Evolutionary conservation across 2,113 vertebrate species (phyloP), one percentile per base, ranked within the genome.

Genomic region (Archilochus colubris): DNA sequence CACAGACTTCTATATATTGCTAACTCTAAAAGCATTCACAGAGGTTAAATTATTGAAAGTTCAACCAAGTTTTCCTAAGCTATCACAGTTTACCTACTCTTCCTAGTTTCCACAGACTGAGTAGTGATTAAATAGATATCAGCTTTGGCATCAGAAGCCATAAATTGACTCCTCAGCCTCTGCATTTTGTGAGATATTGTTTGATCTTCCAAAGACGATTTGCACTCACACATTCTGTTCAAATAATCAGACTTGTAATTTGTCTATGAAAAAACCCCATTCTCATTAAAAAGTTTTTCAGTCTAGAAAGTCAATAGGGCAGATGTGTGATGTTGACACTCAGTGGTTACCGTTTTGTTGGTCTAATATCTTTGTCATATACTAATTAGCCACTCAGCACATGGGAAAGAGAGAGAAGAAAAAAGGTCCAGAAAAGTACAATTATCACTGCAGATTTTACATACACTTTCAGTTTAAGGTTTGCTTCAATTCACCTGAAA

Each of bases 61-160:
- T 95, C 95, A 96, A 95, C 90, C 38, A 95, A 88, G 77, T 97
- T 97, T 97, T 95, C 78, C 88, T 96, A 92, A 95, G 94, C 23
- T 87, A 88, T 91, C 86, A 69, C 87, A 95, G 93, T 96, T 97
- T 96, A 95, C 93, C 83, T 95, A 68, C 63, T 25, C 81, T 82
- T 76, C 73, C 48, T 24, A 43, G 55, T 53, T 96, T 93, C 66
- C 68, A 91, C 61, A 12, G 27, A 61, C 23, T 22, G 18, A 88
- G 40, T 24, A 74, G 58, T 62, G 79, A 93, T 96, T 91, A 97
- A 96, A 91, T 91, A 90, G 27, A 27, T 80, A 84, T 77, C 72
- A 66, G 89, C 84, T 93, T 88, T 69, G 38, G 25, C 75, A 83
- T 91, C 33, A 88, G 86, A 55, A 91, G 81, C 80, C 67, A 72